Evolutionary conservation across 1,140 invertebrate species (phyloP).

Genomic region (Papilio polytes): DNA sequence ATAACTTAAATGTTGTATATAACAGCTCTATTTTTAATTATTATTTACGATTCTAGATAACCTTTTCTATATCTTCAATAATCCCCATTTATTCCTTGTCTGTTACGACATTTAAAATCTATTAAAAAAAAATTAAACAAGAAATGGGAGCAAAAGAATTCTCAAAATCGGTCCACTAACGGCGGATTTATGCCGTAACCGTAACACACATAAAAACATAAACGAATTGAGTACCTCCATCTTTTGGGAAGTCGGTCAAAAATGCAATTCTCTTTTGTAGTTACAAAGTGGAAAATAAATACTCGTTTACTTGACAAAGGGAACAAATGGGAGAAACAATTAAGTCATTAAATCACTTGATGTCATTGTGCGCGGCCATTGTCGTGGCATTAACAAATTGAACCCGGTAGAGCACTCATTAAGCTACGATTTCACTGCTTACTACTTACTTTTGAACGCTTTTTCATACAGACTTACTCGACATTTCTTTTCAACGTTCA

Average conservation of each 20-base stretch:
- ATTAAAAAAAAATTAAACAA: too few species aligned
- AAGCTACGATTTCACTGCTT: not conserved
- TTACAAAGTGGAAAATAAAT: conserved; percentile 10
- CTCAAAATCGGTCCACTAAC: too few species aligned
- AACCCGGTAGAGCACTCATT: not conserved
- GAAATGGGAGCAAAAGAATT: too few species aligned
- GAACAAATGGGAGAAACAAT: conserved; percentile 8
- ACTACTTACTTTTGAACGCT: conserved; percentile 7
- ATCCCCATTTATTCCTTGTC: too few species aligned
- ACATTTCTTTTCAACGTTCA: not conserved
- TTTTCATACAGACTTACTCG: not conserved
- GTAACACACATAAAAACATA: too few species aligned
- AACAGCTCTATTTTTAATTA: too few species aligned
- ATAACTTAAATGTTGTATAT: not conserved
- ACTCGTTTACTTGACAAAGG: not conserved
- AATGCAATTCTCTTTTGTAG: not conserved
- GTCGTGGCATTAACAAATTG: conserved; percentile 9
- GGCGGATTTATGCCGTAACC: too few species aligned
- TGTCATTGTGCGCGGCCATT: conserved; percentile 10
- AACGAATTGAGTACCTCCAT: too few species aligned
- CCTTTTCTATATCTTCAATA: too few species aligned
- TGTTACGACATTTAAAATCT: too few species aligned
- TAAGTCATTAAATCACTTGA: conserved; percentile 22
- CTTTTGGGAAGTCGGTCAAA: too few species aligned
- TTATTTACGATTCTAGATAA: too few species aligned